Evolutionary conservation across 2,888 invertebrate species (phyloP).

Genomic region (Drosophila siamana): DNA sequence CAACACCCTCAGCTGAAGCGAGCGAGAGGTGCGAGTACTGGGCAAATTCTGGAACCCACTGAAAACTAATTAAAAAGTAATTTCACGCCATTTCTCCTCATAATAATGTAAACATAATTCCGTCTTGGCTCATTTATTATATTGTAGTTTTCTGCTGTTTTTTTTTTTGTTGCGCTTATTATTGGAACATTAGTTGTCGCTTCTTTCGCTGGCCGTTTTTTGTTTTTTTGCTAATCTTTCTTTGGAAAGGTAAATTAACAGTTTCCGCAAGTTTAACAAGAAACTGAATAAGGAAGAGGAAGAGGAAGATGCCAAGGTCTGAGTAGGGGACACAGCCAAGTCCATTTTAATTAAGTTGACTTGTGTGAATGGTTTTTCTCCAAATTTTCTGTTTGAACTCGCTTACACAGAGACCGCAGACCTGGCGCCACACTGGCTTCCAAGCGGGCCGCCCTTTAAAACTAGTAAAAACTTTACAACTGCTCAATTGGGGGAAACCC

Average conservation of each 20-base stretch:
- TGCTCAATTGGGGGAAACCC: constrained; percentile 26
- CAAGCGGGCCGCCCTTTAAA: constrained; percentile 8
- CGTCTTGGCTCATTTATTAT: constrained; percentile 21
- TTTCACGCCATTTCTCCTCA: constrained; percentile 49
- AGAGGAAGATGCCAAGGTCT: constrained; percentile 28
- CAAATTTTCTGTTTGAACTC: constrained; percentile 42
- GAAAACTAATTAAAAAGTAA: constrained; percentile 73
- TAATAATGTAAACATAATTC: constrained; percentile 37
- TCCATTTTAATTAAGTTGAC: constrained; percentile 67
- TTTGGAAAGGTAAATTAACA: constrained; percentile 43
- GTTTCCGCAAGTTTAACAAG: constrained; percentile 50
- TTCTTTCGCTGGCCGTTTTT: constrained; percentile 7
- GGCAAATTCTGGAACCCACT: constrained; percentile 26
- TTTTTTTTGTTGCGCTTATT: neutral
- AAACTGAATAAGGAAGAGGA: constrained; percentile 23
- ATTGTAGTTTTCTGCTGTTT: constrained; percentile 30
- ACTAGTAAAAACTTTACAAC: constrained; percentile 31
- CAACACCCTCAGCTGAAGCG: constrained; percentile 6
- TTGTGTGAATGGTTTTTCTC: constrained; percentile 39
- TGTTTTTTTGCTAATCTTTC: constrained; percentile 24
- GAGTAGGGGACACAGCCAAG: constrained; percentile 39
- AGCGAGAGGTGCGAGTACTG: neutral
- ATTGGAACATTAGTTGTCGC: constrained; percentile 7
- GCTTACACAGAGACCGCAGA: constrained; percentile 11
- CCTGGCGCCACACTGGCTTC: constrained; percentile 8